phyloP scores from a whole-genome alignment of 2,888 invertebrate genomes.

The Ypsolopha scabrella region DNA sequence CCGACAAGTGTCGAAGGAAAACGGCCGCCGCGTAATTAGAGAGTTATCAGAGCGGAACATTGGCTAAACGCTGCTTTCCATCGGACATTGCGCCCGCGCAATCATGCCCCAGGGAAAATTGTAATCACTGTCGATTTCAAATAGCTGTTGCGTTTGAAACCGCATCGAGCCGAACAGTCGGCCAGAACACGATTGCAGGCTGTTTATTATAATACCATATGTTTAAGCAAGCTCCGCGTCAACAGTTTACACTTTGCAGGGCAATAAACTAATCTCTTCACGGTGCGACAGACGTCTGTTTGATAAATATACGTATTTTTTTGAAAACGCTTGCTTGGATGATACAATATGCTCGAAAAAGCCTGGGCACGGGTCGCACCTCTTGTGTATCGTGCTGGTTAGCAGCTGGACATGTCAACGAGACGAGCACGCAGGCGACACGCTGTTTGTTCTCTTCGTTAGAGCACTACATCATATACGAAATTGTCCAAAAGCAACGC shows the following conservation, averaged over 20 bases:
- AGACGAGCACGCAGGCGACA: too few relatives aligned
- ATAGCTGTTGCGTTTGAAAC: constrained; percentile 43
- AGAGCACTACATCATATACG: too few relatives aligned
- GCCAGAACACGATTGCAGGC: constrained; percentile 16
- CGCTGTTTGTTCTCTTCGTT: too few relatives aligned
- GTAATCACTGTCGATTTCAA: constrained; percentile 70
- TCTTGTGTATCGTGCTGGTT: too few relatives aligned
- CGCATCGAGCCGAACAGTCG: constrained; percentile 13
- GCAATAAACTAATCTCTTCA: constrained; percentile 22
- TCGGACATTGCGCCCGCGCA: constrained; percentile 65
- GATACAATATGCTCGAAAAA: too few relatives aligned
- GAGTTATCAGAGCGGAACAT: constrained; percentile 68
- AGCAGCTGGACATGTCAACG: too few relatives aligned
- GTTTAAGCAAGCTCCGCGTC: constrained; percentile 23
- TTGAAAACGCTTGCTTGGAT: too few relatives aligned
- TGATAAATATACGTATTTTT: too few relatives aligned
- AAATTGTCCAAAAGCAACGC: too few relatives aligned
- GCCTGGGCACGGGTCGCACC: too few relatives aligned
- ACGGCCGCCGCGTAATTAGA: constrained; percentile 58
- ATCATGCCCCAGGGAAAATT: constrained; percentile 63
- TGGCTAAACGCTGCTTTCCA: constrained; percentile 69
- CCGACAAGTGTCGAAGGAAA: constrained; percentile 60
- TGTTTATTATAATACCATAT: constrained; percentile 35
- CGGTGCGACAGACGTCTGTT: too few relatives aligned
- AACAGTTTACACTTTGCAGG: constrained; percentile 28